Evolutionary conservation across 2,888 invertebrate genomes (phyloP), one percentile per base, ranked within the genome.

Genomic region (Fragum fragum): DNA sequence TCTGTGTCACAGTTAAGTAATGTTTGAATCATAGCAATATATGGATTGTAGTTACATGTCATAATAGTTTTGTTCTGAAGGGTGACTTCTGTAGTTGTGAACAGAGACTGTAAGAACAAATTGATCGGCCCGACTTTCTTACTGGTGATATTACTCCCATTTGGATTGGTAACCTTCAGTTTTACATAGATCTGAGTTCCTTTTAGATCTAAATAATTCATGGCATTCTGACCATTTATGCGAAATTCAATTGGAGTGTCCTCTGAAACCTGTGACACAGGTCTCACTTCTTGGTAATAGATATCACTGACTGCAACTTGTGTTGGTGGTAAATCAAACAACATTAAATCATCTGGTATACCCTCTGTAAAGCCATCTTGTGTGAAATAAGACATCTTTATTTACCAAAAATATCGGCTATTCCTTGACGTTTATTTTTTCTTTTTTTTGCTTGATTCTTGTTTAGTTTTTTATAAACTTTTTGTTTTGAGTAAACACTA

Each of bases 281-380:
- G 79, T 70, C 85, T 61, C 52, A 77, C 75, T 61, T 79, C 77
- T 77, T 85, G 79, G 68, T 21, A 79, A 71, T 82, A 82, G 3
- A 75, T 63, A 32, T 82, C 77, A 52, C 52, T 75, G 1, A 85
- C 82, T 39, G 82, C 80, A n/a, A 73, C 77, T 70, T 85, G 80
- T 6, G 77, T 82, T 9, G 82, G 70, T 61, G 79, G 82, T 80
- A 85, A 76, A 73, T 79, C 80, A 75, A 85, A 85, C 42, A 82
- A 63, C 3, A 66, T 42, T 28, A 85, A 72, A 18, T 85, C 70
- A 14, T 77, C 59, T 14, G 79, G 79, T 14, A 81, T 36, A 59
- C 76, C 84, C 26, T 84, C 84, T 18, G 73, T 66, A 81, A 81
- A 85, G 23, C 74, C 59, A 11, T 81, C 79, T 73, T 71, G 39